Evolutionary conservation across 2,113 vertebrate genomes (phyloP).

Genomic region (Acanthochromis polyacanthus): DNA sequence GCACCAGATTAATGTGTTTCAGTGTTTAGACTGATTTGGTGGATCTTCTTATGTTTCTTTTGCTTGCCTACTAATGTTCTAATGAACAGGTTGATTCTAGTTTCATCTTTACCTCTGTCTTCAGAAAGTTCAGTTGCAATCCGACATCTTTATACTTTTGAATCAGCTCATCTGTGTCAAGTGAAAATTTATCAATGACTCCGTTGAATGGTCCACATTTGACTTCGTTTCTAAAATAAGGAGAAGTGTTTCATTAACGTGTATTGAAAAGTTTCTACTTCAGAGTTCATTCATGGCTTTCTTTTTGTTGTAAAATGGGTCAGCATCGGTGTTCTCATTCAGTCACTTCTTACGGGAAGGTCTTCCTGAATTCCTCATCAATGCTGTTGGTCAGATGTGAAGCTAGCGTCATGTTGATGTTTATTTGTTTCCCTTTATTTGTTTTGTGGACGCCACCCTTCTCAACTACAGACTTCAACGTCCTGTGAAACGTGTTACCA

Average conservation of each 20-base stretch:
- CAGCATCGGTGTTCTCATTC: background rate
- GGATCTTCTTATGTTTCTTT: no score
- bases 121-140: slow-evolving; percentile 39
- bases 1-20: no score
- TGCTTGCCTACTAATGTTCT: no score
- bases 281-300: no score
- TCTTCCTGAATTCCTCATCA: no score
- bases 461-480: slow-evolving; percentile 30
- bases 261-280: no score
- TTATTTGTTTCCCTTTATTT: background rate
- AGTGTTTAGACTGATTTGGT: no score
- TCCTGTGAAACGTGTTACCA: no score
- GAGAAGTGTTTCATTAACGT: no score
- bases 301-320: no score
- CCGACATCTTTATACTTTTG: background rate
- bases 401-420: slow-evolving; percentile 25
- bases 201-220: slow-evolving; percentile 23
- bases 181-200: slow-evolving; percentile 38
- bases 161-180: slow-evolving; percentile 28
- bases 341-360: background rate
- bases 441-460: background rate
- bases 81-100: no score
- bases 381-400: background rate
- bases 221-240: slow-evolving; percentile 61
- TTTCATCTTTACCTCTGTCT: slow-evolving; percentile 12